Base-by-base conservation (phyloP, 2,888 invertebrate genomes). In the Chelonus formosanus region DNA sequence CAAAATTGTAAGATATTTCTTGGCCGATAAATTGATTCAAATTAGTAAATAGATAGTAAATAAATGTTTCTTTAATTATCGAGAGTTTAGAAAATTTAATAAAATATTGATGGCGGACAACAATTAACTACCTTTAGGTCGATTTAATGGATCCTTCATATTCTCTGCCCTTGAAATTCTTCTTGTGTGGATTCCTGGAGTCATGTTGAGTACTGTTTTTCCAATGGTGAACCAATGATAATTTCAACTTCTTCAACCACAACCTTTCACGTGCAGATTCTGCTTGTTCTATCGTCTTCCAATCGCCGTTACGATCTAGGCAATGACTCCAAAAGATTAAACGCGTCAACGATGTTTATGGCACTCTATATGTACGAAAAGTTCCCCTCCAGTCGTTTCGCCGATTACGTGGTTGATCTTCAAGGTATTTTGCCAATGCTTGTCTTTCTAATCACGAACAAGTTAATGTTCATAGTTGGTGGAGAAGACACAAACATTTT, bases 161-260 rank as follows among this genome's bases (percentile, higher is more conserved):
- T 73, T 78, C 61, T 79, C 80, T 66, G 80, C 78, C 36, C 77
- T 72, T 54, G 82, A 82, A 64, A 82, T 77, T 62, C 81, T 78
- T 61, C 79, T 74, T 6, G 67, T 70, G 5, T 68, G 68, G 4
- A 71, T 40, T n/a, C 70, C 67, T 5, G 70, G 71, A 50, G 75
- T 68, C 78, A 80, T 81, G 44, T 70, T 72, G 32, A 40, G n/a
- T 59, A 20, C 20, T 20, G 20, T 20, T 20, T 20, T 20, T 20
- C 20, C 20, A 20, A 20, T 20, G 20, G 20, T 20, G 20, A 20
- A 20, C 20, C 20, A 20, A 20, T 2, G 20, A 20, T 20, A 20
- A 20, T 20, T 20, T 20, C 2, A 20, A 20, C 20, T 20, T 20
- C 20, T 20, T 20, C 20, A 20, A 20, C 20, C 20, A 20, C 20